Conservation (phyloP, 2,797 vertebrate genomes). For the Leptatherina wallacei region DNA sequence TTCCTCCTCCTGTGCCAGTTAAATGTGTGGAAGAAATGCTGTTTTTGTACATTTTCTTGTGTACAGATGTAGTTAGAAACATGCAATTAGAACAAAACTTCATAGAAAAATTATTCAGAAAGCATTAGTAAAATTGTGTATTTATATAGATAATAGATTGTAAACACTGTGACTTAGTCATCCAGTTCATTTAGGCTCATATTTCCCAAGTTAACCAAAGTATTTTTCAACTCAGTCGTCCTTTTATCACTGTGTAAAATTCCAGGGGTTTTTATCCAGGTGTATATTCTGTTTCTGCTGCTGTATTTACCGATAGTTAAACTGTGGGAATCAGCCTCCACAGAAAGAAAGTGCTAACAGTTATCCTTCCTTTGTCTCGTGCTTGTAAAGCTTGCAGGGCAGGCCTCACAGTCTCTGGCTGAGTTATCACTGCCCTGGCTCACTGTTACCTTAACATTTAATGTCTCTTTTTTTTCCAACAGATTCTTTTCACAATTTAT, state of each 20-base stretch:
- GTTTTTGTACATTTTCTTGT: constrained; percentile 37
- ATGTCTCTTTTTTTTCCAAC: constrained; percentile 13
- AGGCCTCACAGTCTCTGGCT: constrained; percentile 59
- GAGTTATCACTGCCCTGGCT: constrained; percentile 32
- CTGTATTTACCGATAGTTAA: constrained; percentile 62
- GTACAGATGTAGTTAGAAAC: constrained; percentile 40
- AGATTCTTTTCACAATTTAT: constrained; percentile 3
- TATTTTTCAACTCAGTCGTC: constrained; percentile 35
- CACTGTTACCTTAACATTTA: constrained; percentile 35
- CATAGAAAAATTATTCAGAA: constrained; percentile 41
- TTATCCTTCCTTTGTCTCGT: constrained; percentile 42
- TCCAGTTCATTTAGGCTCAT: constrained; percentile 37
- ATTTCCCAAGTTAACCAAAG: constrained; percentile 57
- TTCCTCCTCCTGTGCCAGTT: constrained; percentile 21
- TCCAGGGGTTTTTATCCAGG: constrained; percentile 45
- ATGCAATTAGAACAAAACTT: constrained; percentile 16
- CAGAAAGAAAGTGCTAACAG: constrained; percentile 31
- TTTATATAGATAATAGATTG: constrained; percentile 73
- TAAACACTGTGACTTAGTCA: constrained; percentile 59
- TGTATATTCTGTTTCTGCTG: constrained; percentile 67
- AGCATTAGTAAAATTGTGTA: constrained; percentile 55
- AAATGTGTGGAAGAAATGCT: constrained; percentile 19
- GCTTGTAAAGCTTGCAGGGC: constrained; percentile 71
- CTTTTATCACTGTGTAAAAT: constrained; percentile 38
- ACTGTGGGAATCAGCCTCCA: constrained; percentile 45